A percentile compares a stretch with the other conserved stretches of the same genome.
Evolutionary conservation across 2,113 vertebrate genomes (phyloP).

Genomic region (Phalacrocorax pelagicus): DNA sequence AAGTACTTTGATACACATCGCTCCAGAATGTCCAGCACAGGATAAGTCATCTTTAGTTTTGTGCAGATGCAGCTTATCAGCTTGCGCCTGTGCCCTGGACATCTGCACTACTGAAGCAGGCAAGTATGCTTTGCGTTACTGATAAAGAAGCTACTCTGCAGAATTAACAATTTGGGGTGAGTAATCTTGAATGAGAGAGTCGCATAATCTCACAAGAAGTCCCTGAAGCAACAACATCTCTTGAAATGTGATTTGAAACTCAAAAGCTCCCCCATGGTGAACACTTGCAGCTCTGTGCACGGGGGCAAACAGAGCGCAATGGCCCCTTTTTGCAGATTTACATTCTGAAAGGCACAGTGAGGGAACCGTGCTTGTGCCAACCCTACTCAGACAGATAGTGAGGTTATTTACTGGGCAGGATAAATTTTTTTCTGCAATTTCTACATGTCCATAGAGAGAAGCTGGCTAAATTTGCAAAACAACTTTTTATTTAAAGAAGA

Average conservation of each 20-base stretch:
- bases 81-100: not conserved
- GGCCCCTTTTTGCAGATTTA: not conserved
- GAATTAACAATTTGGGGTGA: not conserved
- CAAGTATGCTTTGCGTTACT: not conserved
- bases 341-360: not conserved
- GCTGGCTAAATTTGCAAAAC: not conserved
- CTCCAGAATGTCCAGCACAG: not conserved
- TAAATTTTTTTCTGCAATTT: not conserved
- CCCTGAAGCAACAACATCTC: not conserved
- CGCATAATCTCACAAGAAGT: not conserved
- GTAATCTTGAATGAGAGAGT: not conserved
- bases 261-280: not conserved
- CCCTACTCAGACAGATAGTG: not conserved
- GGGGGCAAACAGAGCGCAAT: not conserved
- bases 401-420: not conserved
- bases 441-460: not conserved
- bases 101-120: not conserved
- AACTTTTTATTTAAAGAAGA: not conserved
- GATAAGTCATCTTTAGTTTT: not conserved
- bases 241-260: not conserved
- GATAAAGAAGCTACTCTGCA: not conserved
- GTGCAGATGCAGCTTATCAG: not conserved
- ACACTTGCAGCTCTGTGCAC: rapidly evolving
- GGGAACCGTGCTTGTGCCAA: not conserved
- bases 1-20: not conserved